Evolutionary conservation across 2,113 vertebrate species (phyloP).

Genomic region (Chionis minor): DNA sequence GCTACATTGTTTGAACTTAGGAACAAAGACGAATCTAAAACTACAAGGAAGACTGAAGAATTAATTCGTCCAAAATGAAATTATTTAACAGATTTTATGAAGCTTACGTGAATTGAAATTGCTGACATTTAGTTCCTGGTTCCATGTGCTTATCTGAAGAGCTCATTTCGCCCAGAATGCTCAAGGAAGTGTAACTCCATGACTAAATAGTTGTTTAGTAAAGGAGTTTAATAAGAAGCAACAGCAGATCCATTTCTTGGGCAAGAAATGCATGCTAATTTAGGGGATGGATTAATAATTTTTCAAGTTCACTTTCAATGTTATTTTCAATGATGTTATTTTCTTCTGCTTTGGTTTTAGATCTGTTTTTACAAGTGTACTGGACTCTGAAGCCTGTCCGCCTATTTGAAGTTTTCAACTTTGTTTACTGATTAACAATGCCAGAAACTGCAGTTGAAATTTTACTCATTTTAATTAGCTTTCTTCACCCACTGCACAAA

Average conservation of each 20-base stretch:
- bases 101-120: constrained; percentile 2
- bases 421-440: constrained; percentile 53
- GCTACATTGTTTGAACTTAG: not conserved
- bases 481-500: constrained; percentile 47
- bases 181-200: constrained; percentile 38
- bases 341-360: constrained; percentile 26
- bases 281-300: constrained; percentile 53
- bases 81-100: not conserved
- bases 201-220: constrained; percentile 46
- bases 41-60: not conserved
- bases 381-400: constrained; percentile 4
- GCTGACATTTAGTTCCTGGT: constrained; percentile 3
- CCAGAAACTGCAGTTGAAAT: constrained; percentile 49
- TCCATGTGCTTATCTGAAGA: constrained; percentile 28
- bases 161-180: constrained; percentile 7
- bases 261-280: constrained; percentile 53
- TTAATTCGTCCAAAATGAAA: not conserved
- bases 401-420: constrained; percentile 33
- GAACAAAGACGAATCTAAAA: not conserved
- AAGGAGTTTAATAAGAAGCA: constrained; percentile 44
- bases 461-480: constrained; percentile 62
- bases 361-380: constrained; percentile 44
- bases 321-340: constrained; percentile 21
- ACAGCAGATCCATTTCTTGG: constrained; percentile 25
- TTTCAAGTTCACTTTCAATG: constrained; percentile 44